Evolutionary conservation across 2,888 invertebrate genomes (phyloP), one percentile per base, ranked within the genome.

Genomic region (Taenaris catops): DNA sequence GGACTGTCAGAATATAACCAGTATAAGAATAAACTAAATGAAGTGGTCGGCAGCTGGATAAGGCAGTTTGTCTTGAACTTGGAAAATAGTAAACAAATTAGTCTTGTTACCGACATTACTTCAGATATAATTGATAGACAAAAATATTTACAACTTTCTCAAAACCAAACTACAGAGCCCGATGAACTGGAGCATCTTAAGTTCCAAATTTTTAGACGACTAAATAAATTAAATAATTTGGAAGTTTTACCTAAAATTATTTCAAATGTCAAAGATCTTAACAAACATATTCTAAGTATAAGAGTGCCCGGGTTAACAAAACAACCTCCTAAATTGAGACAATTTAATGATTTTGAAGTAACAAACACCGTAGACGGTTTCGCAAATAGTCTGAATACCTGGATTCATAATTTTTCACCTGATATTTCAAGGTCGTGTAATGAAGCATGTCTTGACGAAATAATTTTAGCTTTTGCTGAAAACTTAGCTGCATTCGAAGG

Each of bases 111-210:
- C 7, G 11, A 20, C 8, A 33, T 46, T n/a, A 23, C 25, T 6
- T 24, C 19, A 16, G 43, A 46, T 23, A 21, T 40, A 21, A 11
- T 40, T 23, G 39, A 46, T 4, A 39, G 45, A 2, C 21, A 34
- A 12, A 43, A 38, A 32, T 46, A 43, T 17, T 38, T 46, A 18
- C 32, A 43, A 33, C 25, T 46, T 0, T 40, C 43, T 10, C 25
- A 23, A 8, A 37, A 8, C 3, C 25, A 19, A 7, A 25, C 21
- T 3, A 11, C 20, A 4, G 25, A 40, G 3, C 8, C 17, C 5
- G 25, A 40, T n/a, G 45, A 46, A 10, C n/a, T 46, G 4, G 45
- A 46, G 19, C 21, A 43, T 20, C 26, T 46, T 7, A 43, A 40
- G 25, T 46, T 40, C 25, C 32, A 37, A 34, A 40, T 43, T 32